Base-by-base conservation (phyloP, 2,888 invertebrate genomes). In the Urechis unicinctus region DNA sequence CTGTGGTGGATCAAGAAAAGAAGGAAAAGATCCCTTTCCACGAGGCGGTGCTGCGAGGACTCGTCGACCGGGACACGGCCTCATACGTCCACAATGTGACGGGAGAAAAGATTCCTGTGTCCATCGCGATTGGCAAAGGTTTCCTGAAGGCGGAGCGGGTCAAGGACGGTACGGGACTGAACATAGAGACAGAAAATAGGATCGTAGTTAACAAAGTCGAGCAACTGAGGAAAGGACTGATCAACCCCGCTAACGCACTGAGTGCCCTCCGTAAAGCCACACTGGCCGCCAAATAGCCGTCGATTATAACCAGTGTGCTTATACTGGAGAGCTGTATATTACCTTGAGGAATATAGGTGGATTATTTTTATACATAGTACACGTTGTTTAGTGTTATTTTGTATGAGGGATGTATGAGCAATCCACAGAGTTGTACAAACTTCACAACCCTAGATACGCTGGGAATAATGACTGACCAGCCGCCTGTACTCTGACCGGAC, bases 161-260 rank as follows among this genome's bases (percentile, higher is more conserved):
- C 0, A 64, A 67, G 1, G 70, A 74, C 56, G 61, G 70, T 3
- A 65, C 64, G 22, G 68, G 64, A 25, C 57, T 75, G 31, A 68
- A 74, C 55, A 68, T 75, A 43, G 70, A 74, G 56, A 69, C 72
- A 2, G 66, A 68, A 31, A 74, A 74, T 61, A 65, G 64, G 47
- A 69, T 75, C 25, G 69, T 75, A 1, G 66, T 74, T 0, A 67
- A 72, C 55, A 65, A 67, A 50, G 54, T 72, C n/a, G 66, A 68
- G 17, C 62, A 59, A 28, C 68, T 71, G 22, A 62, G 66, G 56
- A 59, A 66, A 28, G 73, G 70, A 45, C 59, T 62, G 9, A 13
- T 36, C 9, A 36, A 36, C 9, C 36, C 36, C 9, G 17, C 17
- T 9, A 17, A 36, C 9, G 36, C 36, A 13, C 36, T 36, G 36